A percentile compares a stretch with the other conserved stretches of the same genome.
Conservation (phyloP, 2,113 vertebrate species). For the Rhinolophus ferrumequinum region DNA sequence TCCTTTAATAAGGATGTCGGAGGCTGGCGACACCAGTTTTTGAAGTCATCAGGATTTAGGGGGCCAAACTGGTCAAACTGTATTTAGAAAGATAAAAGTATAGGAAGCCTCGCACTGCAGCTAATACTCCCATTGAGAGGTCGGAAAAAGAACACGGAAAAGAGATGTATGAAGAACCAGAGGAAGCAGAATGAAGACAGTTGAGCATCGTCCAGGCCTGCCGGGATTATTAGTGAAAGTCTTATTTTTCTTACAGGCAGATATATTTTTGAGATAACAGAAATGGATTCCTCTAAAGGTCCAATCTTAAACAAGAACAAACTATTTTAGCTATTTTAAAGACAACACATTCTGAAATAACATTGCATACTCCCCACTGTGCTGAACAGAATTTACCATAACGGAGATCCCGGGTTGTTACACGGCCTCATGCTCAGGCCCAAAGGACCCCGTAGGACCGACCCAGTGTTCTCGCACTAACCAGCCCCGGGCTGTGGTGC, state of each 20-base stretch:
- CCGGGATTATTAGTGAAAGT: neutral
- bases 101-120: rapidly evolving
- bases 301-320: neutral
- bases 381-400: neutral
- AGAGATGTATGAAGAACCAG: neutral
- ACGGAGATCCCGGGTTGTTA: neutral
- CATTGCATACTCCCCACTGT: neutral
- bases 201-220: rapidly evolving
- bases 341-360: neutral
- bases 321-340: neutral
- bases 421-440: neutral
- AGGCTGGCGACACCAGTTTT: neutral
- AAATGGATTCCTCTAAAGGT: neutral
- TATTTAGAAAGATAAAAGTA: neutral
- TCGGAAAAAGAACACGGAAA: neutral
- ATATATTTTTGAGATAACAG: neutral
- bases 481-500: rapidly evolving
- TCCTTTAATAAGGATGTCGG: neutral
- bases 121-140: neutral
- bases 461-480: rapidly evolving
- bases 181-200: neutral
- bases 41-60: neutral
- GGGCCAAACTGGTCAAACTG: neutral
- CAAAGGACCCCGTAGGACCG: neutral
- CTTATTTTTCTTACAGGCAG: neutral